A percentile compares a stretch with the other conserved stretches of the same genome.
These are phyloP conservation scores for Ammodytes dubius DNA, from an alignment of 2,113 vertebrate genomes.

Conservation along the genomic window DNA sequence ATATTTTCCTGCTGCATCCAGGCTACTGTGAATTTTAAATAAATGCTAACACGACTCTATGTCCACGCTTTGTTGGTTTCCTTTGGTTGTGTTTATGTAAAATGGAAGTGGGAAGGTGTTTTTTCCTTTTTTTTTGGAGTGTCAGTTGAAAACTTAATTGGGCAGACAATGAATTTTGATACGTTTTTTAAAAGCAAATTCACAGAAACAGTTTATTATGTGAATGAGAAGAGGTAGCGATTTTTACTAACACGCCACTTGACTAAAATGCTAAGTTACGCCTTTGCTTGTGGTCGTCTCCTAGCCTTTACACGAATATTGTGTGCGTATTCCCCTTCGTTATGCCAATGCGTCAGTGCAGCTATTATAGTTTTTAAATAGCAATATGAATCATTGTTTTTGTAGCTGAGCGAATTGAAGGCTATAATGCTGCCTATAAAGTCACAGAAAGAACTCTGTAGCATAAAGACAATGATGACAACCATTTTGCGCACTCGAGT, in stretches of 20 bases:
- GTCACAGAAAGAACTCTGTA: slow-evolving; percentile 82
- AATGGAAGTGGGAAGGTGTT: slow-evolving; percentile 67
- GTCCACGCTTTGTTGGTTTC: slow-evolving; percentile 80
- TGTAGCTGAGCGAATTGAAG: slow-evolving; percentile 82
- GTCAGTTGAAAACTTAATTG: slow-evolving; percentile 69
- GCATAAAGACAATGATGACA: slow-evolving; percentile 84
- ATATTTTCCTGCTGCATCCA: slow-evolving; percentile 98
- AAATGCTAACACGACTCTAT: slow-evolving; percentile 84
- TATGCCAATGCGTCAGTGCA: slow-evolving; percentile 75
- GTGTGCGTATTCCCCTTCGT: slow-evolving; percentile 62
- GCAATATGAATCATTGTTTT: slow-evolving; percentile 83
- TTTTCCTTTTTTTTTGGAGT: slow-evolving; percentile 39
- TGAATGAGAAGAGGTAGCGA: slow-evolving; percentile 59
- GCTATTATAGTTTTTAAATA: slow-evolving; percentile 84
- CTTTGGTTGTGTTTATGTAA: slow-evolving; percentile 71
- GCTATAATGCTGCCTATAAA: slow-evolving; percentile 82
- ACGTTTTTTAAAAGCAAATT: slow-evolving; percentile 43
- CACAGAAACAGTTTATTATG: slow-evolving; percentile 55
- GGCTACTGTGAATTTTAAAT: slow-evolving; percentile 95
- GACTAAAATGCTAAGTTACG: slow-evolving; percentile 68
- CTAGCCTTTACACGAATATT: slow-evolving; percentile 69
- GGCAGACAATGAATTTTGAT: slow-evolving; percentile 73
- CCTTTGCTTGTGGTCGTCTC: slow-evolving; percentile 67
- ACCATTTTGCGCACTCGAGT: slow-evolving; percentile 73
- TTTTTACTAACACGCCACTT: slow-evolving; percentile 68